phyloP scores from a whole-genome alignment of 2,888 invertebrate species.

The Drosophila parthenogenetica region DNA sequence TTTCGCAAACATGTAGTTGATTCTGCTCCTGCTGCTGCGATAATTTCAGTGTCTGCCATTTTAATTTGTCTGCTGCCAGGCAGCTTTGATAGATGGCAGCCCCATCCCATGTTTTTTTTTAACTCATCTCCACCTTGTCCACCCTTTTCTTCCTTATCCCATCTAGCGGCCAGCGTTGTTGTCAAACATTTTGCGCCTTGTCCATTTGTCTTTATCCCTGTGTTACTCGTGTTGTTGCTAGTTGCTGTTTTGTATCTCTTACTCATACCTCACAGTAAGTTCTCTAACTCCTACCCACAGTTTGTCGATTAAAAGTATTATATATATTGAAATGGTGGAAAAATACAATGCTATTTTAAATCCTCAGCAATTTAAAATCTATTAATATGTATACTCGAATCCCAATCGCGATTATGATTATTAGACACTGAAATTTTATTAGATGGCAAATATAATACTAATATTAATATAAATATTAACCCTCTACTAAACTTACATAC shows the following conservation, averaged over 20 bases:
- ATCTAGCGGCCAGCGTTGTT: slow-evolving; percentile 38
- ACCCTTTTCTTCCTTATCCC: slow-evolving; percentile 5
- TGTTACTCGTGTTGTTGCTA: slow-evolving; percentile 12
- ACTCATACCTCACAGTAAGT: slow-evolving; percentile 1
- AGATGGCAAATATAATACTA: too few relatives aligned
- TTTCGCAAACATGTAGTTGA: background rate
- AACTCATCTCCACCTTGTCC: background rate
- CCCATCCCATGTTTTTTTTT: slow-evolving; percentile 26
- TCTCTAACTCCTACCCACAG: background rate
- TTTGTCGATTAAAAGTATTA: background rate
- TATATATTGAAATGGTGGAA: too few relatives aligned
- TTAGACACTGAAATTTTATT: too few relatives aligned
- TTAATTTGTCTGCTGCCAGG: slow-evolving; percentile 70
- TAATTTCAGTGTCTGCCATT: slow-evolving; percentile 74
- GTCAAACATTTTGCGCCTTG: slow-evolving; percentile 78
- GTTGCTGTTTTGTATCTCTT: slow-evolving; percentile 1
- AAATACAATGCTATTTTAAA: too few relatives aligned
- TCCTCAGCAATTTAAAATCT: too few relatives aligned
- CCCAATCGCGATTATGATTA: too few relatives aligned
- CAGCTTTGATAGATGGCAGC: slow-evolving; percentile 73
- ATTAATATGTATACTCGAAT: too few relatives aligned
- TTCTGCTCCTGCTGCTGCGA: slow-evolving; percentile 35
- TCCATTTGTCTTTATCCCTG: slow-evolving; percentile 68
- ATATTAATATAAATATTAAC: too few relatives aligned
- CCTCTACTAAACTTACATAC: too few relatives aligned